Base-by-base conservation (phyloP, 2,888 invertebrate species). In the Athalia cordata region DNA sequence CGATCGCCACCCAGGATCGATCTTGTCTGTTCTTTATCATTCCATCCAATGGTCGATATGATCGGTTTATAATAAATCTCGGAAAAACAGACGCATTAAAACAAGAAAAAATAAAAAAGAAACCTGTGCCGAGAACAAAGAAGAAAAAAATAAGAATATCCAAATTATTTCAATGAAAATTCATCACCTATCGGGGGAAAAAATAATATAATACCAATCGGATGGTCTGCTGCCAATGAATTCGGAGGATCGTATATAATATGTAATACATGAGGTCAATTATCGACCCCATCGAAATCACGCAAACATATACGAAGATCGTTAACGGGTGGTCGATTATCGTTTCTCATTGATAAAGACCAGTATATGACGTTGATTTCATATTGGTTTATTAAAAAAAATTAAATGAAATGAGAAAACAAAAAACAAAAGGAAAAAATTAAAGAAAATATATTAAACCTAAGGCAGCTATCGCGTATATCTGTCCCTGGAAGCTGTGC, bases 341-440 rank as follows among this genome's bases (percentile, higher is more conserved):
- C 77, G 81, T 70, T 80, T 81, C 78, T 82, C 81, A 80, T 68
- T 80, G 88, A 88, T 88, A 88, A 87, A 85, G 83, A 85, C 84
- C 85, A 80, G 82, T 84, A 79, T 77, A 57, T 57, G 29, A 66
- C 65, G 64, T 52, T 47, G 78, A 55, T 78, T 78, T 74, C 78
- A 64, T 74, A 78, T 78, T 74, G 64, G 64, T 47, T 15, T 7
- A 55, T 50, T 13, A 61, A 59, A 62, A 72, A 72, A 59, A 43
- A 29, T 47, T 47, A 61, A 15, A 59, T 45, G 8, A 68, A 52
- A 68, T 49, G 11, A 45, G 29, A 7, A 59, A 59, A 45, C 8
- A 9, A 15, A 72, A 61, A 59, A 13, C 4, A 43, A 67, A 15
- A 47, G 13, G 50, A 8, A 5, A 52, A 52, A 52, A 52, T 29